A percentile compares a stretch with the other conserved stretches of the same genome.
These are phyloP conservation scores for Chromoteleia sp. DNA, from an alignment of 2,888 invertebrate genomes.

Conservation along the genomic window DNA sequence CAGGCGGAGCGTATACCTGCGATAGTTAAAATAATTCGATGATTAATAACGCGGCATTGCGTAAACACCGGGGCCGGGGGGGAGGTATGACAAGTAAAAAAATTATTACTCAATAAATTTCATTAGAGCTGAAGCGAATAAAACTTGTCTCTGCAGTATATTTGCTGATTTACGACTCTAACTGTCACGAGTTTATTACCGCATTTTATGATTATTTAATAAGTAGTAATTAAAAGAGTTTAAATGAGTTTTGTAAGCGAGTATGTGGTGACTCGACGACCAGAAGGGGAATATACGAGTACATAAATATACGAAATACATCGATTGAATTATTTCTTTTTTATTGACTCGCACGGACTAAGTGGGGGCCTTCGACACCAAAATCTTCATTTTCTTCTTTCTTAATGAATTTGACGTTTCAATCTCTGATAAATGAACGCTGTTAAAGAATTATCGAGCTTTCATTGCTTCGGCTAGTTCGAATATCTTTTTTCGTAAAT, in stretches of 20 bases:
- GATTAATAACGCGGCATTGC: constrained; percentile 59
- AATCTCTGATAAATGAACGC: too few species aligned
- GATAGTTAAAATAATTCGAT: constrained; percentile 65
- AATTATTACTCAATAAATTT: constrained; percentile 62
- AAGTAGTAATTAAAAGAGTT: constrained; percentile 55
- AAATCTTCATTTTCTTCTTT: too few species aligned
- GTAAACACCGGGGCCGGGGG: constrained; percentile 34
- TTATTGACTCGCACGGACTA: too few species aligned
- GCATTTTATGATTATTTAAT: constrained; percentile 62
- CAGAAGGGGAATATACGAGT: not conserved
- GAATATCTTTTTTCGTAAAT: too few species aligned
- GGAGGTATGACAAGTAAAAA: constrained; percentile 33
- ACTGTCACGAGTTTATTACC: constrained; percentile 59
- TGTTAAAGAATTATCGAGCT: too few species aligned
- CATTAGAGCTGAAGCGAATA: constrained; percentile 53
- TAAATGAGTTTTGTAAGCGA: constrained; percentile 25
- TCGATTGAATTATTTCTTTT: constrained; percentile 24
- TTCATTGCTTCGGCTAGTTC: too few species aligned
- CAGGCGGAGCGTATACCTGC: constrained; percentile 43
- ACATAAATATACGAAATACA: not conserved
- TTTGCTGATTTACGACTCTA: constrained; percentile 53
- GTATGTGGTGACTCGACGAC: constrained; percentile 12
- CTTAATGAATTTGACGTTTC: too few species aligned
- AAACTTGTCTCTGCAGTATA: constrained; percentile 53
- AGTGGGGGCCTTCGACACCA: too few species aligned